A percentile compares a stretch with the other conserved stretches of the same genome.
These are phyloP conservation scores for Acanthaster planci DNA, from an alignment of 35 echinoderm and acorn worm species.

Conservation along the genomic window DNA sequence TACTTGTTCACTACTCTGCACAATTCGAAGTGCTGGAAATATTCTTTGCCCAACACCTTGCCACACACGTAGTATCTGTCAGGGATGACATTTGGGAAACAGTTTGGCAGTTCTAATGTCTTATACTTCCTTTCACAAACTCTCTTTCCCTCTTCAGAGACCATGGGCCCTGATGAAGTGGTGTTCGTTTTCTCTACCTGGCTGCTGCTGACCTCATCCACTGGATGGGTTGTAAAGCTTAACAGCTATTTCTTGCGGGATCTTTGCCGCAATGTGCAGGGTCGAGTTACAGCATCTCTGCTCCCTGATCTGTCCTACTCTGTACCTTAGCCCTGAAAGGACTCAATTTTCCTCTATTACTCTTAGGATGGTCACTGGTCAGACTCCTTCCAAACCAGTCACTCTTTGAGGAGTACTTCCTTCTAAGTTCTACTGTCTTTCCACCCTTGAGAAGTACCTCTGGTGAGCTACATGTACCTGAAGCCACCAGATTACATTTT, in stretches of 20 bases:
- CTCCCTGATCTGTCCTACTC: not conserved
- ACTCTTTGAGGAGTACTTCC: not conserved
- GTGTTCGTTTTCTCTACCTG: not conserved
- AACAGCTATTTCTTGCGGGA: not conserved
- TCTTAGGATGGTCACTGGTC: not conserved
- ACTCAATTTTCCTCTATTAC: not conserved
- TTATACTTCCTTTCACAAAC: not conserved
- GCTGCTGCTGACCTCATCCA: not conserved
- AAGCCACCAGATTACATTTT: not conserved
- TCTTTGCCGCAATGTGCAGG: not conserved
- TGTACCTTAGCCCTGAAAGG: not conserved
- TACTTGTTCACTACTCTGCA: conserved; percentile 6
- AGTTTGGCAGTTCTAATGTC: not conserved
- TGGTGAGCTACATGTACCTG: not conserved
- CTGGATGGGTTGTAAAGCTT: not conserved
- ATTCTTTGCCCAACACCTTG: not conserved
- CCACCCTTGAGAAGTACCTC: not conserved
- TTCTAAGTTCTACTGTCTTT: not conserved
- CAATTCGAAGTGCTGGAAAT: conserved; percentile 3
- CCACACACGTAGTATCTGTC: conserved; percentile 37
- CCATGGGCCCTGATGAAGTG: not conserved
- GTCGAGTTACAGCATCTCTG: not conserved
- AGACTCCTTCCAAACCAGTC: too few relatives aligned
- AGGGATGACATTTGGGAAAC: not conserved
- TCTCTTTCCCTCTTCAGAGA: not conserved